Evolutionary conservation across 2,797 vertebrate genomes (phyloP), one percentile per base, ranked within the genome.

Genomic region (Enteromius anoplus): DNA sequence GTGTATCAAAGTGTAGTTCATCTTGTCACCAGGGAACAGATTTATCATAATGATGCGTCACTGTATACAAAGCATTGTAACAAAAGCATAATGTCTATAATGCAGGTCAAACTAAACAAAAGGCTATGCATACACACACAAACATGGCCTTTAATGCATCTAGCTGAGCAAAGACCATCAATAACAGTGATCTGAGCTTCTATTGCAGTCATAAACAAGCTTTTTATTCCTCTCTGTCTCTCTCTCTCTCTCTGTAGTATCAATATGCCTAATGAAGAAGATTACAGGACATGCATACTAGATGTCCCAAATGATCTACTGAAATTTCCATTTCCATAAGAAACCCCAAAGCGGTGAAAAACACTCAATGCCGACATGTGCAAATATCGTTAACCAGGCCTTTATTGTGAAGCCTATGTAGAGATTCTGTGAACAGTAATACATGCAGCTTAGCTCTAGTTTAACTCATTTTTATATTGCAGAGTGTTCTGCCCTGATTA

Each of bases 181-280:
- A 88, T 88, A 86, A 85, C 62, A 49, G 64, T 81, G 73, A 70
- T 83, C 60, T 86, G 45, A 72, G 69, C 60, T 40, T 77, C 47
- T 85, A 53, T 85, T 86, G 83, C 87, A 85, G 77, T 81, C 80
- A 88, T 86, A 88, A 86, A 88, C 82, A 81, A 86, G 85, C 82
- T 82, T 84, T 86, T 86, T 88, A 80, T 86, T 82, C 58, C 70
- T 47, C 58, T 64, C 66, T 87, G 68, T 77, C 65, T 80, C 37
- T 49, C 29, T 32, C 73, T 68, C 65, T 80, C 69, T 85, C 64
- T 75, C 53, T 71, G 26, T 29, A 82, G 64, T 80, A 85, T 84
- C 85, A 77, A 58, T 76, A 76, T 76, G 49, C 81, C 64, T 77
- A 69, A 83, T 83, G 73, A 83, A 69, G 72, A 75, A 83, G 37